Percentiles rank a stretch among this genome's conserved stretches.
Conservation (phyloP, 2,888 invertebrate genomes). For the Drosophila kambysellisi region DNA sequence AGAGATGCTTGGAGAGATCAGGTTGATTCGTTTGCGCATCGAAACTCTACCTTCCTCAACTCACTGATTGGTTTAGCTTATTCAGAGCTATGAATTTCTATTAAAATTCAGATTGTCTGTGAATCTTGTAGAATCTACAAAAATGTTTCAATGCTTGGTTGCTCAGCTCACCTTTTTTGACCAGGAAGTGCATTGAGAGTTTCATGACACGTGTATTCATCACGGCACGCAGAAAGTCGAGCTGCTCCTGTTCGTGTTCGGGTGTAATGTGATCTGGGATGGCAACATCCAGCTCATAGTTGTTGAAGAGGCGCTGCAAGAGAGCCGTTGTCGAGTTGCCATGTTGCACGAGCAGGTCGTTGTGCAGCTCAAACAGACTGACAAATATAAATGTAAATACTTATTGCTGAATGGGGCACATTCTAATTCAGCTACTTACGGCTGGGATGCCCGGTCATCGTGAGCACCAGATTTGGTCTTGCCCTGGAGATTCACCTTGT, state of each 20-base stretch:
- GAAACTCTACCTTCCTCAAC: neutral
- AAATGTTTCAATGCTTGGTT: neutral
- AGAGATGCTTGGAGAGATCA: neutral
- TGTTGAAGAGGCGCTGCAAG: slow-evolving; percentile 75
- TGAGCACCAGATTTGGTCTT: slow-evolving; percentile 69
- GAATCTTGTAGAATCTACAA: neutral
- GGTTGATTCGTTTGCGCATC: neutral
- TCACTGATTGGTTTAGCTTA: neutral
- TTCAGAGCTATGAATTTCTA: neutral
- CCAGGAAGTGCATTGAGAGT: slow-evolving; percentile 74
- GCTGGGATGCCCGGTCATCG: slow-evolving; percentile 75
- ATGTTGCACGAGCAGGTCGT: slow-evolving; percentile 63
- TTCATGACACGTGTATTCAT: slow-evolving; percentile 79
- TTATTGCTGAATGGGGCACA: too few relatives aligned
- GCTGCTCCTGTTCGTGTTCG: slow-evolving; percentile 74
- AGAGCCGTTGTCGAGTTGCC: slow-evolving; percentile 70
- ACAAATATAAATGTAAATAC: neutral
- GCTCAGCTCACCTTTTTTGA: slow-evolving; percentile 56
- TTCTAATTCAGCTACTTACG: slow-evolving; percentile 61
- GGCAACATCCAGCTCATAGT: slow-evolving; percentile 73
- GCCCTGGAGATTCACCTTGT: slow-evolving; percentile 77
- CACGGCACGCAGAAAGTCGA: slow-evolving; percentile 74
- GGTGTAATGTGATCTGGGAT: slow-evolving; percentile 60
- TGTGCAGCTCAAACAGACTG: slow-evolving; percentile 74
- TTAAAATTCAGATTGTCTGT: neutral